Evolutionary conservation across 2,888 invertebrate genomes (phyloP), one percentile per base, ranked within the genome.

Genomic region (Cremastinae sp.): DNA sequence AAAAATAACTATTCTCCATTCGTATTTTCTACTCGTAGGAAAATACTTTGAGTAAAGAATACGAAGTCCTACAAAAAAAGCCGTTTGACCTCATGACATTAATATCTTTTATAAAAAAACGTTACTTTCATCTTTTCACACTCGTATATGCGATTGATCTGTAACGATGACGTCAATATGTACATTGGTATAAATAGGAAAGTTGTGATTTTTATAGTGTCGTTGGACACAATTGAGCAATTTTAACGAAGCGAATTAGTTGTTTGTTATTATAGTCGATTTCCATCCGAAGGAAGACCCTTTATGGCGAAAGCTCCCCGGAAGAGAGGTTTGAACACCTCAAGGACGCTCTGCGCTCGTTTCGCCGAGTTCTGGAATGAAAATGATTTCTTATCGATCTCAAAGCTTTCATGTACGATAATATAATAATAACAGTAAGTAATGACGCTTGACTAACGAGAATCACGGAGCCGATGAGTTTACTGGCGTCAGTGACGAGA

Each of bases 321-420:
- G 88, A 96, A 93, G 74, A 95, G 90, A 1, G 96, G 95, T 83
- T 94, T 93, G 91, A 96, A 94, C 47, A 95, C 91, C 69, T 95
- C 92, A 80, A 95, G 89, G 82, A 95, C 92, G 20, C 93, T 91
- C 85, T 95, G 94, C 84, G 94, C 94, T 71, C 96, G 92, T 79
- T 94, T 92, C 35, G 95, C 95, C 2, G 95, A 94, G 89, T 95
- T 95, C 96, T 96, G 91, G 18, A 93, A 93, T 79, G 62, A 75
- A 28, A 28, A 28, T 28, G 28, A 28, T 28, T 28, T 28, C 5
- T 28, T 28, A 28, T 28, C 28, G 28, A 28, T 28, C 37, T 4
- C 5, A 7, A 37, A 37, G n/a, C n/a, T n/a, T n/a, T n/a, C n/a
- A 37, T 37, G 9, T 9, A 37, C 9, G 5, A 9, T 7, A 37